phyloP scores from a whole-genome alignment of 2,113 vertebrate genomes.

The Caranx ignobilis region DNA sequence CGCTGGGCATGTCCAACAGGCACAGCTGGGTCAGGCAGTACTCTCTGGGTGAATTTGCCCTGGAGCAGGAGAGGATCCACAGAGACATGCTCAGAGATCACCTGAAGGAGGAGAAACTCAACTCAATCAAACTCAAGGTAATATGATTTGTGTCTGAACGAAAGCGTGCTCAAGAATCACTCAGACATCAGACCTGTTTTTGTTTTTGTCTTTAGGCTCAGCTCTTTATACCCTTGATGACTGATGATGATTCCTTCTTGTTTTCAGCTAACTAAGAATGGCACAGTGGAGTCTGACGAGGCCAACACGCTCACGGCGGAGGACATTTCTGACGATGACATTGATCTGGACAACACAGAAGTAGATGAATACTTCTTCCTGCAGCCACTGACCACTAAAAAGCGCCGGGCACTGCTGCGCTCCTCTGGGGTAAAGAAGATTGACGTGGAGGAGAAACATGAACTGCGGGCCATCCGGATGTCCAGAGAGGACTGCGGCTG shows the following conservation, averaged over 20 bases:
- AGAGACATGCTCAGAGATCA: conserved; percentile 96
- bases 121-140: conserved; percentile 92
- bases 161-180: neutral
- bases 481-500: conserved; percentile 98
- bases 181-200: neutral
- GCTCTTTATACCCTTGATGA: conserved; percentile 3
- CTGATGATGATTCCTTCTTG: conserved; percentile 36
- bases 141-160: neutral
- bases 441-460: conserved; percentile 97
- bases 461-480: conserved; percentile 94
- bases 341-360: conserved; percentile 98
- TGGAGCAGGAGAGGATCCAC: conserved; percentile 95
- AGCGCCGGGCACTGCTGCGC: conserved; percentile 92
- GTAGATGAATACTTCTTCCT: conserved; percentile 99
- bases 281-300: conserved; percentile 95
- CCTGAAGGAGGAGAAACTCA: conserved; percentile 96
- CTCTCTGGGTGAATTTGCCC: conserved; percentile 94
- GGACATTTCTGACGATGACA: conserved; percentile 98
- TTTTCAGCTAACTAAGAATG: conserved; percentile 95
- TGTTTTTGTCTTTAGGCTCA: neutral
- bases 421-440: conserved; percentile 97
- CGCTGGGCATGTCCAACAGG: conserved; percentile 96
- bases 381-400: conserved; percentile 97
- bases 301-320: conserved; percentile 93
- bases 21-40: conserved; percentile 96